Conservation (phyloP, 1,140 invertebrate species). For the Nebria ingens region DNA sequence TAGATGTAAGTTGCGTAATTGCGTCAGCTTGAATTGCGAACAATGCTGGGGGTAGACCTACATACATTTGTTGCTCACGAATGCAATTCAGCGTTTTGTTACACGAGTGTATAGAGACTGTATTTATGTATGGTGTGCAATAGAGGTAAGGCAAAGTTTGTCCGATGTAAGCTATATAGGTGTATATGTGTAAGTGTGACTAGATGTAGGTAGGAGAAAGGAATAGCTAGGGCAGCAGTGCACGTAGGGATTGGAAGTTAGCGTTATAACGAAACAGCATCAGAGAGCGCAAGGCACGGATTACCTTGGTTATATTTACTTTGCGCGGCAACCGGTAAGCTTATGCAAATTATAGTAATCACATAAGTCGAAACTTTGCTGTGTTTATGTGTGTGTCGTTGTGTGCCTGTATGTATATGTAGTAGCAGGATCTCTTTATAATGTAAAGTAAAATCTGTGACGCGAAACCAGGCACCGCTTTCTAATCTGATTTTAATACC, state of each 20-base stretch:
- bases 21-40: not conserved
- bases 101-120: too few species aligned
- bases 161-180: not conserved
- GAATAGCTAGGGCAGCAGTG: not conserved
- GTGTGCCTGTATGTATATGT: not conserved
- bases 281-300: not conserved
- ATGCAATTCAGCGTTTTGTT: too few species aligned
- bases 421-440: not conserved
- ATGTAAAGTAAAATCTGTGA: not conserved
- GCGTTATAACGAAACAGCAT: constrained; percentile 3
- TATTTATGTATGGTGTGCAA: too few species aligned
- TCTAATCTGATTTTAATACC: not conserved
- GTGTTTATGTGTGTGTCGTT: not conserved
- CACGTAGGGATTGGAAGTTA: not conserved
- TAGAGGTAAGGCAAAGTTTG: too few species aligned
- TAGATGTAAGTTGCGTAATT: not conserved
- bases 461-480: not conserved
- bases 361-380: constrained; percentile 7
- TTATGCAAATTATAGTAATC: constrained; percentile 9
- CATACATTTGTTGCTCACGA: too few species aligned
- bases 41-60: not conserved
- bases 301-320: constrained; percentile 8
- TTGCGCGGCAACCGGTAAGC: constrained; percentile 3
- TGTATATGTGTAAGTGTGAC: not conserved
- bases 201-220: not conserved